A percentile compares a stretch with the other conserved stretches of the same genome.
phyloP scores from a whole-genome alignment of 2,888 invertebrate genomes.

The Agrochola macilenta region DNA sequence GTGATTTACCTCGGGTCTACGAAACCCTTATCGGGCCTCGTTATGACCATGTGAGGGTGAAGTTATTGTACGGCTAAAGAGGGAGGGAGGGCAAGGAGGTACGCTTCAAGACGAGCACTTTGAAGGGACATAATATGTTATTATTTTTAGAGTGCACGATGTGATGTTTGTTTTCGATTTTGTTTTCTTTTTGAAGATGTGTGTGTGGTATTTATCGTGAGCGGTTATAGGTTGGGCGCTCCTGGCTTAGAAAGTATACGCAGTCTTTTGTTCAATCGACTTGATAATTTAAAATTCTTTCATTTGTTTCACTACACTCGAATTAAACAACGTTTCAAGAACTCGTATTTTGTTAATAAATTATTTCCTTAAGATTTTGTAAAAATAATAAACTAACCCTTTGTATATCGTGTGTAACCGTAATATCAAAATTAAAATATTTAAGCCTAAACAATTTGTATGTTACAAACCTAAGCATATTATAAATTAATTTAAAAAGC shows the following conservation, averaged over 20 bases:
- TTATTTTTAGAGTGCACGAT: slow-evolving; percentile 82
- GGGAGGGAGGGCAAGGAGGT: slow-evolving; percentile 72
- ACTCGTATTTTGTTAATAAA: too few species aligned
- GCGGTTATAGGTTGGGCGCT: neutral
- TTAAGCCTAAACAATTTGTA: neutral
- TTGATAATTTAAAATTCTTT: neutral
- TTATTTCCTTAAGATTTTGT: too few species aligned
- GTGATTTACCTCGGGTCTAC: slow-evolving; percentile 89
- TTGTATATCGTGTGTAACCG: neutral
- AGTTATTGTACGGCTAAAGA: slow-evolving; percentile 82
- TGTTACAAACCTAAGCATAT: neutral
- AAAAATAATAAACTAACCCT: too few species aligned
- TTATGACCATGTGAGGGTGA: slow-evolving; percentile 91
- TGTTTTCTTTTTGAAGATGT: slow-evolving; percentile 65
- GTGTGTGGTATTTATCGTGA: slow-evolving; percentile 23
- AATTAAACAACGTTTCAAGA: neutral
- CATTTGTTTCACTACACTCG: neutral
- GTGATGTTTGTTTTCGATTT: slow-evolving; percentile 82
- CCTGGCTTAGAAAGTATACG: neutral
- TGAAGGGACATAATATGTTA: slow-evolving; percentile 88
- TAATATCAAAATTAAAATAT: slow-evolving; percentile 11
- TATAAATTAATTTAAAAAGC: neutral
- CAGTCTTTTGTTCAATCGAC: neutral
- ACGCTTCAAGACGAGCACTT: slow-evolving; percentile 77
- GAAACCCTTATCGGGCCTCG: slow-evolving; percentile 89